Percentiles rank a stretch among this genome's conserved stretches.
phyloP scores from a whole-genome alignment of 2,888 invertebrate species.

The Thereva nobilitata region DNA sequence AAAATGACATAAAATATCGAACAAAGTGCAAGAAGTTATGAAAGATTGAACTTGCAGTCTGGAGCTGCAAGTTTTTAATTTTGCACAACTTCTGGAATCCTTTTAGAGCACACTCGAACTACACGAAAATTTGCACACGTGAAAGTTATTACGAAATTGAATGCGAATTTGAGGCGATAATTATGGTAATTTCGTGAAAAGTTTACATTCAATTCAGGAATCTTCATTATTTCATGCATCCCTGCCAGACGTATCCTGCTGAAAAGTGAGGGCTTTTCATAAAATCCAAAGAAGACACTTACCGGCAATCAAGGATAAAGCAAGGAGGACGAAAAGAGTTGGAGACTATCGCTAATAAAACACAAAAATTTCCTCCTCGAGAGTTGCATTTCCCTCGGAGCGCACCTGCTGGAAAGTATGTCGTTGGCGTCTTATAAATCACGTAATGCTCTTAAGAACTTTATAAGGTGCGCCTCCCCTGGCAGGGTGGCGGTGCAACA shows the following conservation, averaged over 20 bases:
- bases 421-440: slow-evolving; percentile 30
- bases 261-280: background rate
- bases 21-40: too few species aligned
- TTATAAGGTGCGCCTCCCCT: slow-evolving; percentile 30
- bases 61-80: background rate
- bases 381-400: slow-evolving; percentile 26
- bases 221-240: background rate
- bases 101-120: too few species aligned
- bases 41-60: background rate
- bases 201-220: slow-evolving; percentile 15
- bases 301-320: slow-evolving; percentile 10
- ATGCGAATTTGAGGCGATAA: slow-evolving; percentile 33
- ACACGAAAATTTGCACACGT: slow-evolving; percentile 27
- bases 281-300: slow-evolving; percentile 8
- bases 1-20: too few species aligned
- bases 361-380: slow-evolving; percentile 26
- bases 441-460: slow-evolving; percentile 34
- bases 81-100: too few species aligned
- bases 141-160: slow-evolving; percentile 29
- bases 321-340: background rate
- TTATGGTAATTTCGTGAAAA: slow-evolving; percentile 23
- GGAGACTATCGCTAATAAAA: slow-evolving; percentile 16
- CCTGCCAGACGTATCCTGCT: too few species aligned
- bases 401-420: slow-evolving; percentile 25
- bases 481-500: slow-evolving; percentile 4